These are phyloP conservation scores for Heliconius melpomene DNA, from an alignment of 1,140 invertebrate species.

Conservation along the genomic window DNA sequence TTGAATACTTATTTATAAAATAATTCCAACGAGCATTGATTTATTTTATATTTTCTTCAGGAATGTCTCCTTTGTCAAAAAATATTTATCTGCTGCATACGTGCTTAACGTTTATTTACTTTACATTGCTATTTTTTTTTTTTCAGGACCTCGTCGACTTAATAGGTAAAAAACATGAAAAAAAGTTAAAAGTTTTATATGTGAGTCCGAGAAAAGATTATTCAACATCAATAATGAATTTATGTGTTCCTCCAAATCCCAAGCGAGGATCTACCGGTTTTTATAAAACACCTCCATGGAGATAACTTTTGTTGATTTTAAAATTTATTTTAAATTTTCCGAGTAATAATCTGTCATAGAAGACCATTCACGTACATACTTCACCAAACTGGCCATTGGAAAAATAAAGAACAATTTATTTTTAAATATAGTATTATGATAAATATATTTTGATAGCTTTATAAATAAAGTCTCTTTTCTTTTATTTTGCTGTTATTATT, in stretches of 20 bases:
- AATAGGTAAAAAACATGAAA: constrained; percentile 51
- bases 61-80: no score
- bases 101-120: neutral
- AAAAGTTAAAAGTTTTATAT: constrained; percentile 47
- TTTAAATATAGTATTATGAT: constrained; percentile 10
- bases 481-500: constrained; percentile 4
- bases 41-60: no score
- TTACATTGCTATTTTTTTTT: neutral
- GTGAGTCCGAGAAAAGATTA: constrained; percentile 40
- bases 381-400: neutral
- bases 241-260: constrained; percentile 37
- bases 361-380: neutral
- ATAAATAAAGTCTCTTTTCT: neutral
- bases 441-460: constrained; percentile 21
- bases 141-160: constrained; percentile 61
- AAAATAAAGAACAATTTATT: neutral
- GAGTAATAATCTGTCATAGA: neutral
- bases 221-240: constrained; percentile 48
- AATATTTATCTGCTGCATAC: neutral
- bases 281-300: constrained; percentile 46
- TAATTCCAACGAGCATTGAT: no score
- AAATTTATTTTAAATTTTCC: neutral
- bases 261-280: neutral
- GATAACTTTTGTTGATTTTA: constrained; percentile 37
- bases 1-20: no score